These are phyloP conservation scores for Coelinius sp. DNA, from an alignment of 2,888 invertebrate species.

Conservation along the genomic window DNA sequence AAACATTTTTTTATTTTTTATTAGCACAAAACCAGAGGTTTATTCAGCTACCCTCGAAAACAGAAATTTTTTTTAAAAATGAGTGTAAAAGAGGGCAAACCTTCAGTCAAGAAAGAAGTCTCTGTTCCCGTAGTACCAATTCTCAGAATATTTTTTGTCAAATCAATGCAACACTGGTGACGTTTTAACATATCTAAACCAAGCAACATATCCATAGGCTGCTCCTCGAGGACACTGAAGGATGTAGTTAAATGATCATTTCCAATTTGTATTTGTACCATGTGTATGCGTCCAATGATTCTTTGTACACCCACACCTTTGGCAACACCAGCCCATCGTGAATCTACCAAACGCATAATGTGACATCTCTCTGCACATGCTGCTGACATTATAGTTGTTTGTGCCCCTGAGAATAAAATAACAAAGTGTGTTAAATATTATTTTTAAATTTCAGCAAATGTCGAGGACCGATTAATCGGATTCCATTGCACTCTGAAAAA, in stretches of 20 bases:
- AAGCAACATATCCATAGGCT: constrained; percentile 98
- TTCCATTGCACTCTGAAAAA: background rate
- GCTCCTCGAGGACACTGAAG: constrained; percentile 96
- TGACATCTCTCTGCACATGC: constrained; percentile 95
- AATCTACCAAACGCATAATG: constrained; percentile 91
- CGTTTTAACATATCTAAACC: constrained; percentile 98
- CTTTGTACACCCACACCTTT: constrained; percentile 97
- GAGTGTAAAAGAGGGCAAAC: constrained; percentile 60
- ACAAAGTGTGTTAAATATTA: background rate
- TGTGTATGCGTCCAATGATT: constrained; percentile 96
- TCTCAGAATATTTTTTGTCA: constrained; percentile 87
- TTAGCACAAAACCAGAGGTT: too few relatives aligned
- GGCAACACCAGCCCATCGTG: constrained; percentile 94
- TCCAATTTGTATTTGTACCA: constrained; percentile 97
- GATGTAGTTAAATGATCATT: constrained; percentile 94
- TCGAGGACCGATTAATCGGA: background rate
- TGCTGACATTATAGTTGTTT: constrained; percentile 98
- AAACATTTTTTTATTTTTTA: too few relatives aligned
- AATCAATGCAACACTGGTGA: constrained; percentile 96
- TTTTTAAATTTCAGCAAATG: background rate
- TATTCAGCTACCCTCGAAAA: too few relatives aligned
- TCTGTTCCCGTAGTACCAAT: constrained; percentile 96
- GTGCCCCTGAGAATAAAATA: constrained; percentile 77
- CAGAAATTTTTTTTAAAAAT: background rate
- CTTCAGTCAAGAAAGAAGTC: constrained; percentile 89